phyloP scores from a whole-genome alignment of 1,140 invertebrate species.

The Hermetia illucens region DNA sequence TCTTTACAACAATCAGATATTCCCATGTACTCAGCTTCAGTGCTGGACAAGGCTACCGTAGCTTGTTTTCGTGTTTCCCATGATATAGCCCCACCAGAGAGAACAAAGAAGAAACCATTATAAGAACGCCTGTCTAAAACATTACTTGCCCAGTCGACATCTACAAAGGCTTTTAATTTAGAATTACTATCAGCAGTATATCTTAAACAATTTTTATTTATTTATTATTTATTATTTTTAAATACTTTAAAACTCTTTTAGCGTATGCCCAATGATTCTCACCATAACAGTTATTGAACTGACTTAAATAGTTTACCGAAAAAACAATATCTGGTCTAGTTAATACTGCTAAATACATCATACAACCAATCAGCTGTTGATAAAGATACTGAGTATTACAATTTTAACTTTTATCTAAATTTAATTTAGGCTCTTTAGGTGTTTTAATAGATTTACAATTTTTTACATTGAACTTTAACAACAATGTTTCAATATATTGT shows the following conservation, averaged over 20 bases:
- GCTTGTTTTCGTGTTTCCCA: slow-evolving; percentile 10
- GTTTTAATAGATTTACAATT: slow-evolving; percentile 14
- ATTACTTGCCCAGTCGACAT: slow-evolving; percentile 28
- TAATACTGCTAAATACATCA: slow-evolving; percentile 22
- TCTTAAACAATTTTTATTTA: slow-evolving; percentile 13
- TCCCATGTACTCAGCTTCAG: slow-evolving; percentile 10
- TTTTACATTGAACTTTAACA: slow-evolving; percentile 17
- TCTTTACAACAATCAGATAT: slow-evolving; percentile 7
- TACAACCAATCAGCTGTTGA: slow-evolving; percentile 17
- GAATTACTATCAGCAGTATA: slow-evolving; percentile 11
- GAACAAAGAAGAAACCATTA: slow-evolving; percentile 8
- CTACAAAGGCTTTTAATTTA: slow-evolving; percentile 19
- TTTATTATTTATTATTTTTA: slow-evolving; percentile 20
- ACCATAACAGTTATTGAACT: slow-evolving; percentile 14
- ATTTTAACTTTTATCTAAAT: slow-evolving; percentile 8
- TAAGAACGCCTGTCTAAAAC: slow-evolving; percentile 17
- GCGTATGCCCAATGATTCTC: slow-evolving; percentile 15
- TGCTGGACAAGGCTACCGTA: slow-evolving; percentile 9
- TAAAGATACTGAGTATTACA: slow-evolving; percentile 11
- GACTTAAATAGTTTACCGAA: slow-evolving; percentile 19
- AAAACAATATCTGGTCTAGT: slow-evolving; percentile 29
- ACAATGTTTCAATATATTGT: slow-evolving; percentile 9
- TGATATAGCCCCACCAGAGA: slow-evolving; percentile 4
- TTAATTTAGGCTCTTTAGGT: slow-evolving; percentile 13
- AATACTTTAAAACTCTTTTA: slow-evolving; percentile 22